Base-by-base conservation (phyloP, 1,140 invertebrate species). In the Nilaparvata lugens region DNA sequence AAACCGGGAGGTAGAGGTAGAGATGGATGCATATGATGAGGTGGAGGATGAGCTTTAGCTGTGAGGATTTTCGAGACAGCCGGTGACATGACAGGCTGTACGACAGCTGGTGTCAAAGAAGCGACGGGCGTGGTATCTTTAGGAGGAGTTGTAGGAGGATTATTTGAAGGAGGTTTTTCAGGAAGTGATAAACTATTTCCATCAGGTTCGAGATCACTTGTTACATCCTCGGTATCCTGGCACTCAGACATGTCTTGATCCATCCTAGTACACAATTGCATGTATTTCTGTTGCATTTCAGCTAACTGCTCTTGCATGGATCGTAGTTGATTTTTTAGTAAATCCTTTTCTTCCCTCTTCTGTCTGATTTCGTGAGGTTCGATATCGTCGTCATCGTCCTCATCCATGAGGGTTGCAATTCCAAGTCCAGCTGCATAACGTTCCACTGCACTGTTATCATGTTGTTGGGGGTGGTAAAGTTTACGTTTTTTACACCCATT, bases 401-500 rank as follows among this genome's bases (percentile, higher is more conserved):
- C 79, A 62, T 78, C 81, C 28, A 83, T 75, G 64, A 76, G 67
- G 67, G 68, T 73, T 4, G 72, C 72, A 43, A 58, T 59, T 31
- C 59, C n/a, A 76, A 71, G 25, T 76, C 74, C 4, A 75, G 64
- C 71, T 62, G 80, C 79, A 69, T 88, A 88, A 19, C 86, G 74
- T 64, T 87, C 84, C 21, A 81, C 81, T 60, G 83, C 83, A 67
- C 75, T 72, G 62, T 77, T 85, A 69, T 93, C 90, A 71, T 95
- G 92, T 69, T 96, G 93, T 71, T 95, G 92, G 1, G 95, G 95
- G 67, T 96, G 91, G 72, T 96, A 96, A n/a, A 97, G 79, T 74
- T 97, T 98, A 19, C 95, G 81, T 76, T 97, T 97, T 73, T 95
- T 95, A 77, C 89, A 96, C 43, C 89, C 93, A 73, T 91, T 94